Conservation (phyloP, 2,113 vertebrate species). For the Otis tarda region DNA sequence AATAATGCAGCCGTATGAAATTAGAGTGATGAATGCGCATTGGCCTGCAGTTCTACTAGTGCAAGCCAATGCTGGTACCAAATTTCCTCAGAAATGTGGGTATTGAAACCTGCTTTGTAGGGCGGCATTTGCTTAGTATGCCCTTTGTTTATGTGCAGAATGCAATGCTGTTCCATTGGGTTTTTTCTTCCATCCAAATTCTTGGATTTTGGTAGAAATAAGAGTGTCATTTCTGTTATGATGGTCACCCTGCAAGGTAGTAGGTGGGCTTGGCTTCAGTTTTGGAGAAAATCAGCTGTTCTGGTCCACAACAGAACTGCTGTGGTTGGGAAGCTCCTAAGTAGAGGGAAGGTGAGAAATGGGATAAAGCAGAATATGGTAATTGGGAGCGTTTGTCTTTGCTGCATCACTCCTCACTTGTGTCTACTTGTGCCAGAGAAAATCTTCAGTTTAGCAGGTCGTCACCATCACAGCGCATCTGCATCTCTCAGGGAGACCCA, state of each 20-base stretch:
- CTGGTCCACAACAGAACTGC: neutral
- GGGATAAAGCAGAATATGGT: neutral
- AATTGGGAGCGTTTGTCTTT: neutral
- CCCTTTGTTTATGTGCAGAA: neutral
- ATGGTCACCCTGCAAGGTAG: rapidly evolving
- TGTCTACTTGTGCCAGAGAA: neutral
- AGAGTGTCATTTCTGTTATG: neutral
- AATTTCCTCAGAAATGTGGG: neutral
- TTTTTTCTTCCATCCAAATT: no score
- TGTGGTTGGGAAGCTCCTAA: neutral
- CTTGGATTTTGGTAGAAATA: neutral
- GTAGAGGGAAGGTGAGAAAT: neutral
- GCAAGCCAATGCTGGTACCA: neutral
- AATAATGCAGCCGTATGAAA: conserved; percentile 48
- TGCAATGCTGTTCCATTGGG: neutral
- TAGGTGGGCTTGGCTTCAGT: neutral
- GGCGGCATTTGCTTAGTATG: neutral
- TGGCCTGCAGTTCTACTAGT: neutral
- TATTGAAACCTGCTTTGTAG: neutral
- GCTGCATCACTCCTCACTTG: neutral
- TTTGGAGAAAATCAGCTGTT: neutral
- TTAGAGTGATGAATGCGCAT: neutral
- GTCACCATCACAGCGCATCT: rapidly evolving
- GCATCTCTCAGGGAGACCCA: neutral
- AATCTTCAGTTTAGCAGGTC: neutral